Percentiles rank a stretch among this genome's conserved stretches.
Conservation (phyloP, 2,888 invertebrate genomes). For the Galeruca laticollis region DNA sequence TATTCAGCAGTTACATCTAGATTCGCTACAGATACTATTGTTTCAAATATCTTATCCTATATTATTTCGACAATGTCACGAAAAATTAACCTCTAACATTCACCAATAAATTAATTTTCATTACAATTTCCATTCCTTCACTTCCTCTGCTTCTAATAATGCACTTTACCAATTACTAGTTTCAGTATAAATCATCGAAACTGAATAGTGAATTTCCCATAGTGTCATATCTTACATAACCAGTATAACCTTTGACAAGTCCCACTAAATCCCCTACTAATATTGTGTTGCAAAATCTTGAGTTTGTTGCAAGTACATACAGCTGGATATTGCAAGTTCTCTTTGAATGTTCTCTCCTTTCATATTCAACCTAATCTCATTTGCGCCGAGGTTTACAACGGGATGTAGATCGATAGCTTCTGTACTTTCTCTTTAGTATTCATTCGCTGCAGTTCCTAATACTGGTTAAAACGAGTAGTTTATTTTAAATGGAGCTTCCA, state of each 20-base stretch:
- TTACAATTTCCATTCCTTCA: too few relatives aligned
- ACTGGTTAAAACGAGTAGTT: conserved; percentile 15
- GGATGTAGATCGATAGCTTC: neutral
- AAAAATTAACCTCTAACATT: too few relatives aligned
- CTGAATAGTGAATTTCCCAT: neutral
- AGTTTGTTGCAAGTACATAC: conserved; percentile 4
- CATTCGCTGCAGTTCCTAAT: conserved; percentile 9
- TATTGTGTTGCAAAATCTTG: conserved; percentile 24
- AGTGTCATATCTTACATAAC: neutral
- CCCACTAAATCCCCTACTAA: conserved; percentile 18
- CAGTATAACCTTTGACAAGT: conserved; percentile 13
- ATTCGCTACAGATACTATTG: too few relatives aligned
- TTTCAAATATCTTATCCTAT: too few relatives aligned
- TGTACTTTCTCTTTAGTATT: conserved; percentile 7
- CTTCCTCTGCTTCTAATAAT: too few relatives aligned
- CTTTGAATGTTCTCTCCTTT: conserved; percentile 17
- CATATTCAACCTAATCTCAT: conserved; percentile 11
- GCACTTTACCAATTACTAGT: neutral
- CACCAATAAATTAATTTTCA: too few relatives aligned
- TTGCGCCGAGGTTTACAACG: neutral
- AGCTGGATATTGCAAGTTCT: conserved; percentile 11
- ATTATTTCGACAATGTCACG: too few relatives aligned
- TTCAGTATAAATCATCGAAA: neutral
- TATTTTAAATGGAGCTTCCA: conserved; percentile 9
- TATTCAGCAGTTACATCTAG: too few relatives aligned